Percentiles rank a stretch among this genome's conserved stretches.
Evolutionary conservation across 1,140 invertebrate species (phyloP).

Genomic region (Fopius arisanus): DNA sequence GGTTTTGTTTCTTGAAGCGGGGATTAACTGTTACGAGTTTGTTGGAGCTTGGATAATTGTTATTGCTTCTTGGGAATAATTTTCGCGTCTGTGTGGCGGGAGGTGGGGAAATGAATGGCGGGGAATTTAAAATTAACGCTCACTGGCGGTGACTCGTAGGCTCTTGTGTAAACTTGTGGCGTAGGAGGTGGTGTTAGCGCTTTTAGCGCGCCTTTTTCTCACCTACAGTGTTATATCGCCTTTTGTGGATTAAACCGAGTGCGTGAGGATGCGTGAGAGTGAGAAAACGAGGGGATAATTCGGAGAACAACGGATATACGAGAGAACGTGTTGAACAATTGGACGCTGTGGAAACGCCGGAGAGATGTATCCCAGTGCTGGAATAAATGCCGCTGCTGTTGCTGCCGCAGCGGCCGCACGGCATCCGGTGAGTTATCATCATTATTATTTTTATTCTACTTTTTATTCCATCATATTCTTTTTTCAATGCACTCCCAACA

Average conservation of each 20-base stretch:
- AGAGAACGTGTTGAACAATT: conserved; percentile 10
- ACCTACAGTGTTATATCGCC: not conserved
- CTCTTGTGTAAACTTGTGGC: not conserved
- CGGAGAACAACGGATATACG: not conserved
- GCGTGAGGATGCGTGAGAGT: not conserved
- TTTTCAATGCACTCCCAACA: too few species aligned
- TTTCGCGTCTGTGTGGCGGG: not conserved
- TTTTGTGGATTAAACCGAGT: not conserved
- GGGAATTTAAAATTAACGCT: conserved; percentile 20
- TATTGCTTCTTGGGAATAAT: too few species aligned
- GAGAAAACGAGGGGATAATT: not conserved
- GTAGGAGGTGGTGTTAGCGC: not conserved
- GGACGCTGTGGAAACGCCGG: not conserved
- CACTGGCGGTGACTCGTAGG: not conserved
- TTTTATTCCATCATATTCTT: not conserved
- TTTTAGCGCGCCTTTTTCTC: not conserved
- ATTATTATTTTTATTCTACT: not conserved
- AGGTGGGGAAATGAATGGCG: conserved; percentile 15
- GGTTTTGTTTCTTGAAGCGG: not conserved
- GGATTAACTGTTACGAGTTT: not conserved
- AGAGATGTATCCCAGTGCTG: conserved; percentile 69
- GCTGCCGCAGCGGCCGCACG: conserved; percentile 69
- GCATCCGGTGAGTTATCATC: conserved; percentile 66
- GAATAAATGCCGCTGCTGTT: conserved; percentile 70
- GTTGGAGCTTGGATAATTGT: too few species aligned